Evolutionary conservation across 2,888 invertebrate species (phyloP), one percentile per base, ranked within the genome.

Genomic region (Ectemnius lituratus): DNA sequence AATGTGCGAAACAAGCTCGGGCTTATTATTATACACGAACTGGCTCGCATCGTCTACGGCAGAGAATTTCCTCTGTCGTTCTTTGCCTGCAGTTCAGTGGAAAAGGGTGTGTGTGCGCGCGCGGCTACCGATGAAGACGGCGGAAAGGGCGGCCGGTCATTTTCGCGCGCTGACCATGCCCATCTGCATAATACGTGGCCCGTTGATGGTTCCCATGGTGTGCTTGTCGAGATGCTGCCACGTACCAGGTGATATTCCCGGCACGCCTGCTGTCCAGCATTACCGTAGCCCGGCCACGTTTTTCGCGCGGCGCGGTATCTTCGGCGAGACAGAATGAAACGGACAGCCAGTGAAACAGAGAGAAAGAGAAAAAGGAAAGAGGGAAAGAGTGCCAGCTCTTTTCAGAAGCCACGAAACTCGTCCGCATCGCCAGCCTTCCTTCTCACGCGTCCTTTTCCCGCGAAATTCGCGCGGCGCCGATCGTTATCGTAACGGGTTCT

Each of bases 131-230:
- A 37, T 37, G 37, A 37, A 37, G 37, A 37, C 37, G 47, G 52
- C 52, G 56, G 6, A 58, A 66, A 52, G 62, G 66, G 52, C 61
- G 56, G 56, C 58, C 62, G 5, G 73, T 76, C 72, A 73, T 68
- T 84, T 84, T 84, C 78, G 73, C 79, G 77, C 79, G 79, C 83
- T 79, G 79, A 75, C 79, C 76, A 79, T 69, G 72, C 73, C 78
- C 81, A 86, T 87, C 84, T 87, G 85, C 86, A 87, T 87, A 87
- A 87, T 86, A 82, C 84, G 85, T 82, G 84, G 83, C 81, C 80
- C 70, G 76, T 78, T 79, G 71, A 70, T 69, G 67, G 56, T 70
- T 81, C 67, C 75, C 75, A 79, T 74, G 63, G 49, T 27, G 56
- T 28, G 56, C 37, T 37, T 6, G 62, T 60, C 73, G 73, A 66